A percentile compares a stretch with the other conserved stretches of the same genome.
Conservation (phyloP, 2,888 invertebrate genomes). For the Tridacna crocea region DNA sequence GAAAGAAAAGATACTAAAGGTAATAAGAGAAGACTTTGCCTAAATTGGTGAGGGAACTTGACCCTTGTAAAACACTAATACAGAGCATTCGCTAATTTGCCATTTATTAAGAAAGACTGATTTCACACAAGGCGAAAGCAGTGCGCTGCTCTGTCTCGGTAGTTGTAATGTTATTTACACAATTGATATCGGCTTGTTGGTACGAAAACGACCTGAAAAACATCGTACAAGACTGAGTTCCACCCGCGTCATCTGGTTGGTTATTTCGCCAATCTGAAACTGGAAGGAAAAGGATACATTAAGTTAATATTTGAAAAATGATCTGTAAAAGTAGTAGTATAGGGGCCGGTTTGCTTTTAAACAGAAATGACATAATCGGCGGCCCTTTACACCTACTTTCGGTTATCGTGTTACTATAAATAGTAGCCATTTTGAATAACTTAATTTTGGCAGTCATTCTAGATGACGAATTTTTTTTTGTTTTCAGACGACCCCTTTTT, state of each 20-base stretch:
- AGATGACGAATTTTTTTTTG: no score
- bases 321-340: background rate
- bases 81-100: no score
- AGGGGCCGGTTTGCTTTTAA: background rate
- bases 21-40: no score
- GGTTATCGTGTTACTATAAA: background rate
- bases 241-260: background rate
- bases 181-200: conserved; percentile 4
- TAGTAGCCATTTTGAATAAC: background rate
- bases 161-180: background rate
- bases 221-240: background rate
- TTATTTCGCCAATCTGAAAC: background rate
- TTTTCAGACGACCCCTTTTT: no score
- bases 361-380: background rate
- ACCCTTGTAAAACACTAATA: no score
- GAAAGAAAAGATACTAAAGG: no score
- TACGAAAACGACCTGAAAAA: background rate
- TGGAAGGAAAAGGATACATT: background rate
- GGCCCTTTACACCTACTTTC: no score
- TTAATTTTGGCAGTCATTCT: no score
- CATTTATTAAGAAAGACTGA: background rate
- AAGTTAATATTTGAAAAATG: no score
- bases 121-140: conserved; percentile 6
- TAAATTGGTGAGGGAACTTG: no score
- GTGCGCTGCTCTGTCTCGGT: background rate